Conservation (phyloP, 2,888 invertebrate species). For the Ochlodes sylvanus region DNA sequence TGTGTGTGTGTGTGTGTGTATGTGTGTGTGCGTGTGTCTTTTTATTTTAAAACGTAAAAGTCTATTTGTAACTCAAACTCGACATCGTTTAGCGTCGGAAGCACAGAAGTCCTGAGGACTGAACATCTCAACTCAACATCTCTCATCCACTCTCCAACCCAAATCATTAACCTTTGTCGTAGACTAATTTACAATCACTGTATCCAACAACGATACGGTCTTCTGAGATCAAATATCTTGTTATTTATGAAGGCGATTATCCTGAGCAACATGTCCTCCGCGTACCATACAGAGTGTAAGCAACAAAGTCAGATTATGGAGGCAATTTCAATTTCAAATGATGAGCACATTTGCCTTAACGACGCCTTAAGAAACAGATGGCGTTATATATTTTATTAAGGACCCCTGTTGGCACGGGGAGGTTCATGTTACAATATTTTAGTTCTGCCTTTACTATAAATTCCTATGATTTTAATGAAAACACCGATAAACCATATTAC, state of each 20-base stretch:
- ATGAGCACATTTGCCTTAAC: conserved; percentile 47
- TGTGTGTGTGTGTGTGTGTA: too few relatives aligned
- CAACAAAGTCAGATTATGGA: conserved; percentile 32
- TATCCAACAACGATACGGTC: neutral
- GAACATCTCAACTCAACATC: too few relatives aligned
- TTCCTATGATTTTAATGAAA: neutral
- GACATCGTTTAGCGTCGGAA: too few relatives aligned
- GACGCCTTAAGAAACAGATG: conserved; percentile 44
- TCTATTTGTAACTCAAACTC: too few relatives aligned
- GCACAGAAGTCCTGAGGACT: too few relatives aligned
- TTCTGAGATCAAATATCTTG: conserved; percentile 20
- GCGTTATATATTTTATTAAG: conserved; percentile 46
- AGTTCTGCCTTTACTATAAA: neutral
- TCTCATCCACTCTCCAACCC: neutral
- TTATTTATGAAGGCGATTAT: conserved; percentile 22
- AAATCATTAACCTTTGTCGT: neutral
- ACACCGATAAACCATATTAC: neutral
- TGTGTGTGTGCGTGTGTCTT: too few relatives aligned
- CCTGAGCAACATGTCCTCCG: conserved; percentile 13
- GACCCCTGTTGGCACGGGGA: conserved; percentile 35
- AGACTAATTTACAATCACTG: neutral
- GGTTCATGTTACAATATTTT: conserved; percentile 20
- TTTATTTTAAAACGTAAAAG: too few relatives aligned
- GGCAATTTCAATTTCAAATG: conserved; percentile 52
- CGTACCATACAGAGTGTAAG: conserved; percentile 27